These are phyloP conservation scores for Ceratina japonica DNA, from an alignment of 1,140 invertebrate genomes.

Conservation along the genomic window DNA sequence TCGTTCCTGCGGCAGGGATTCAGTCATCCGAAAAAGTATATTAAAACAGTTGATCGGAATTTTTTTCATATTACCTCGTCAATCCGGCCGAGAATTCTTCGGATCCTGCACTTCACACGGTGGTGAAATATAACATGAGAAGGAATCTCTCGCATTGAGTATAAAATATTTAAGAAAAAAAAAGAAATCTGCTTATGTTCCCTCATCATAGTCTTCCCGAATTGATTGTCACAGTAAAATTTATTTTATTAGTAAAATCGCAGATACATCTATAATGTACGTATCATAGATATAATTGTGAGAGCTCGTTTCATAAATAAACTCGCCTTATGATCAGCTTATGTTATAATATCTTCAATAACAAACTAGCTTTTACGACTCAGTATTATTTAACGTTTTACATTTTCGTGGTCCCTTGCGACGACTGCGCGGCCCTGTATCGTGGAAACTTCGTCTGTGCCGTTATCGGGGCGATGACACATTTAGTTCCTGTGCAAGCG, in stretches of 20 bases:
- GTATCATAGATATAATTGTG: not conserved
- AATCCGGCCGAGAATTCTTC: conserved; percentile 1
- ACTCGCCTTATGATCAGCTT: not conserved
- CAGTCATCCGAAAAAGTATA: not conserved
- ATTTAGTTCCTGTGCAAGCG: not conserved
- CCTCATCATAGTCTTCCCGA: too few relatives aligned
- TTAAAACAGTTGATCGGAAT: conserved; percentile 25
- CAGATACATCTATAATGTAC: not conserved
- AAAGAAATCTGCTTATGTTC: too few relatives aligned
- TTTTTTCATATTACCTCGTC: not conserved
- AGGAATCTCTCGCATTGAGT: too few relatives aligned
- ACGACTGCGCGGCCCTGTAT: not conserved
- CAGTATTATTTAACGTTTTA: conserved; percentile 3
- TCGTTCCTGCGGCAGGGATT: not conserved
- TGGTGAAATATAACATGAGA: too few relatives aligned
- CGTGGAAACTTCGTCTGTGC: not conserved
- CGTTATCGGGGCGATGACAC: conserved; percentile 5
- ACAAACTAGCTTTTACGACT: not conserved
- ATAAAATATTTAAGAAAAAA: too few relatives aligned
- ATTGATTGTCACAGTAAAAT: too few relatives aligned
- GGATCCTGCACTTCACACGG: not conserved
- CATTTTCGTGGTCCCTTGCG: not conserved
- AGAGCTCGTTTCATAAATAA: not conserved
- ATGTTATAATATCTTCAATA: not conserved
- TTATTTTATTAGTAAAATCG: too few relatives aligned